Evolutionary conservation across 1,140 invertebrate genomes (phyloP), one percentile per base, ranked within the genome.

Genomic region (Heliconius melpomene): DNA sequence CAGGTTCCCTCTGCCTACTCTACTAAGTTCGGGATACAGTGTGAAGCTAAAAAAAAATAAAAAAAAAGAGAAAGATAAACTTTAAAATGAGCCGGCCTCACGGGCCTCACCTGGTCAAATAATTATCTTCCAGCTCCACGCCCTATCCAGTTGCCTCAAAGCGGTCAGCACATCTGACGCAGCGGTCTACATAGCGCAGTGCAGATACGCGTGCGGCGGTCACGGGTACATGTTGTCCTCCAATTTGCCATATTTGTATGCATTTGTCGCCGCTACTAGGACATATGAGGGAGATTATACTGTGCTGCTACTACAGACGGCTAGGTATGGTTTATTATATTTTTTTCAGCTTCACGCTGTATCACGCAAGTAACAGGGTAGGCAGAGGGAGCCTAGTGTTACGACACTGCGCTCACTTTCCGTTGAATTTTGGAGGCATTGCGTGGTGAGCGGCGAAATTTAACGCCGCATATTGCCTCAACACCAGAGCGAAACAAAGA

Each of bases 241-340:
- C 71, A 98, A 98, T 89, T 95, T 99, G 3, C 98, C 98, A 7
- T 95, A 96, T 23, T 96, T 97, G 13, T 99, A 98, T 89, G 96
- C 96, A 32, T 95, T 97, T 82, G 96, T 96, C 1, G 98, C 97
- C 0, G 98, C 98, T 20, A 96, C 97, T 36, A 98, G 97, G 89
- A 99, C 98, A 8, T 99, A 99, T 86, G 98, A 99, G 94, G 98
- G 98, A 18, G 98, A 99, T 93, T 99, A 99, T 88, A 98, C 98
- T 0, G 98, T 99, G 5, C 94, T 99, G 77, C 94, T 98, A 20
- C 91, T 99, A 7, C 98, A 99, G 94, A 98, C 97, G 1, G 98
- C 98, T 1, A 96, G 97, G 95, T 97, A 90, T 81, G 46, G 7
- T 46, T 13, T 16, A 32, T 32, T 0, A 32, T 32, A 32, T 32